Evolutionary conservation across 2,797 vertebrate species (phyloP).

Genomic region (Gallinago solitaria): DNA sequence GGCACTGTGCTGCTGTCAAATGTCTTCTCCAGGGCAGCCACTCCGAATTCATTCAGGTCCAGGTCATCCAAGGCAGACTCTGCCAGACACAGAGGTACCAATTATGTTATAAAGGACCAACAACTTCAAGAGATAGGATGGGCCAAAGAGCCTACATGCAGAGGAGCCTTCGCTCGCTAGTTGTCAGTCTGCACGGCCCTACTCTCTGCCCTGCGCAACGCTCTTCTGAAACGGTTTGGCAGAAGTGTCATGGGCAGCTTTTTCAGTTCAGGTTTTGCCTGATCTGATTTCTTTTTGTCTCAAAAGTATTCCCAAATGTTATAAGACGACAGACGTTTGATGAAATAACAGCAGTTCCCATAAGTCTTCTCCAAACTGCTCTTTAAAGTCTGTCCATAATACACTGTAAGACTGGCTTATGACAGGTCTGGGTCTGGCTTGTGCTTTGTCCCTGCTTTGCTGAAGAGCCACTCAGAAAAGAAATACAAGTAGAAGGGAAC

Average conservation of each 20-base stretch:
- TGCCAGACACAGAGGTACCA: conserved; percentile 79
- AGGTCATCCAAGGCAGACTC: conserved; percentile 95
- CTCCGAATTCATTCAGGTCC: conserved; percentile 95
- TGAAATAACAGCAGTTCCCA: conserved; percentile 41
- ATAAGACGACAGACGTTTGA: neutral
- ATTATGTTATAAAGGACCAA: conserved; percentile 79
- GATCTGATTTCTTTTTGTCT: neutral
- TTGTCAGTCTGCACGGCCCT: conserved; percentile 47
- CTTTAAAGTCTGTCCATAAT: neutral
- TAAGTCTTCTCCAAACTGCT: conserved; percentile 37
- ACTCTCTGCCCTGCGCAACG: neutral
- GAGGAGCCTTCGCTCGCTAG: conserved; percentile 60
- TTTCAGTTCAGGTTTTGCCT: conserved; percentile 1
- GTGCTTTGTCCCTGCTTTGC: neutral
- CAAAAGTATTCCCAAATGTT: conserved; percentile 5
- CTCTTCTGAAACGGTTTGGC: neutral
- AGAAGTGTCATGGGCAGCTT: conserved; percentile 53
- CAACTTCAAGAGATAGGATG: conserved; percentile 75
- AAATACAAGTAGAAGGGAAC: conserved; percentile 1
- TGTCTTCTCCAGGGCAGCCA: conserved; percentile 93
- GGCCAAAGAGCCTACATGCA: conserved; percentile 76
- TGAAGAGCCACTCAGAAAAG: conserved; percentile 33
- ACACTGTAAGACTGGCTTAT: neutral
- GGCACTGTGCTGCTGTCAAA: conserved; percentile 87
- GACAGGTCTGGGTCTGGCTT: neutral